phyloP scores from a whole-genome alignment of 2,797 vertebrate genomes.

The Anguilla obscura region DNA sequence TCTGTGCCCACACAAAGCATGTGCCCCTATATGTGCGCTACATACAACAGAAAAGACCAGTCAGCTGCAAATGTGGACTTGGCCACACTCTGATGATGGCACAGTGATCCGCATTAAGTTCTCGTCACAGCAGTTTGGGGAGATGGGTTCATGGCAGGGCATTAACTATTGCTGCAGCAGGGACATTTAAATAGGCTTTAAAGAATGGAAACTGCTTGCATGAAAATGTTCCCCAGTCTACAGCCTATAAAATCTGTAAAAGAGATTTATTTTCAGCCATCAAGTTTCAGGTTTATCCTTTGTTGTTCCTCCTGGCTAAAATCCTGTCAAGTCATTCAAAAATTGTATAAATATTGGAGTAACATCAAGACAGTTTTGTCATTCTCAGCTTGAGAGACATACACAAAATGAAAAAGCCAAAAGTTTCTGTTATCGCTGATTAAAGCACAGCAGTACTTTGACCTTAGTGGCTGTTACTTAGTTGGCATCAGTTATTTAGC shows the following conservation, averaged over 20 bases:
- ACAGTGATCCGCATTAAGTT: neutral
- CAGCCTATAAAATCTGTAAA: neutral
- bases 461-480: neutral
- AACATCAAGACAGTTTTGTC: neutral
- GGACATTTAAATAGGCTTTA: neutral
- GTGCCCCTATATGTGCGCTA: neutral
- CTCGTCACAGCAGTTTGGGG: neutral
- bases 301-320: neutral
- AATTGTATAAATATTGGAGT: neutral
- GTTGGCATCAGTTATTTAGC: neutral
- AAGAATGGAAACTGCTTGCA: neutral
- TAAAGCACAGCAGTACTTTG: neutral
- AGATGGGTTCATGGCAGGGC: neutral
- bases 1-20: neutral
- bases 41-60: neutral
- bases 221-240: neutral
- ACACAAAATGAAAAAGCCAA: neutral
- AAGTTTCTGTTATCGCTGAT: neutral
- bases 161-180: neutral
- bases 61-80: neutral
- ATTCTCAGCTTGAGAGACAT: neutral
- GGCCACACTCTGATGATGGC: neutral
- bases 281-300: constrained; percentile 11
- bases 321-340: neutral
- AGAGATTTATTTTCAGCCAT: neutral